These are phyloP conservation scores for Entomobrya proxima DNA, from an alignment of 2,888 invertebrate genomes.

Conservation along the genomic window DNA sequence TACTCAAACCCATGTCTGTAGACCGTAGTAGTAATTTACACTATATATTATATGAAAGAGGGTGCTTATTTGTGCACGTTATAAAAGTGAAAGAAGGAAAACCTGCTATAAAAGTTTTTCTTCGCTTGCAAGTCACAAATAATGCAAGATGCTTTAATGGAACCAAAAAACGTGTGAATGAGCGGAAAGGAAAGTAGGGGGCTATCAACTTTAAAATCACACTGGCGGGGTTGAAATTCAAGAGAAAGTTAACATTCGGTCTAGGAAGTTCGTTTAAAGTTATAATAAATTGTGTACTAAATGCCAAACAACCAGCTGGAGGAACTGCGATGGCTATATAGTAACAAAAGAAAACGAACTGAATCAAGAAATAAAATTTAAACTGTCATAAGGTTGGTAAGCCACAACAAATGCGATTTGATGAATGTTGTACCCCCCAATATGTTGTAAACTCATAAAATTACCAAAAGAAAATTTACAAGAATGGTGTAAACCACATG, in stretches of 20 bases:
- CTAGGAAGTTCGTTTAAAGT: not conserved
- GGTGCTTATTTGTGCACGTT: conserved; percentile 2
- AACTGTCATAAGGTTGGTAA: not conserved
- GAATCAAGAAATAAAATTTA: conserved; percentile 5
- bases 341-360: not conserved
- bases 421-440: conserved; percentile 26
- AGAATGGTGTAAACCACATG: conserved; percentile 11
- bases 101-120: not conserved
- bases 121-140: not conserved
- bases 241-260: not conserved
- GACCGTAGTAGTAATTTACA: too few species aligned
- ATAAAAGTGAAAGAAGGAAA: not conserved
- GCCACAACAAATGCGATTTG: conserved; percentile 36
- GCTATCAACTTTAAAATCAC: conserved; percentile 26
- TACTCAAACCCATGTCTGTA: not conserved
- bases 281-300: not conserved
- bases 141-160: not conserved
- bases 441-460: conserved; percentile 1
- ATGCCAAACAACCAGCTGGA: not conserved
- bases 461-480: conserved; percentile 32
- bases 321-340: not conserved
- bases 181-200: not conserved
- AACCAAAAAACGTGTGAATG: not conserved
- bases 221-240: not conserved
- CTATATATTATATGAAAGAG: not conserved